Conservation (phyloP, 2,113 vertebrate genomes). For the Calyptomena viridis region DNA sequence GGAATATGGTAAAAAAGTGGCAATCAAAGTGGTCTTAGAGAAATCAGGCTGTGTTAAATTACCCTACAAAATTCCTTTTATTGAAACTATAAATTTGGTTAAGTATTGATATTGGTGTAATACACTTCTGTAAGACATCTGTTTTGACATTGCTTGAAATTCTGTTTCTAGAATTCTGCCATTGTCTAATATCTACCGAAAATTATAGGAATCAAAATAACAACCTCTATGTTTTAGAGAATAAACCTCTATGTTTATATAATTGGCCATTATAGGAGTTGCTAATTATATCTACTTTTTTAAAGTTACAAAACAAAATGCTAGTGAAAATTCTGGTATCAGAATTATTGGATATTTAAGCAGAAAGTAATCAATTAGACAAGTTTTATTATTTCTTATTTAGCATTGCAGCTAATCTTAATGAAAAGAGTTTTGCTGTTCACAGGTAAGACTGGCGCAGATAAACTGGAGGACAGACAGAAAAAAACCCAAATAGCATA, state of each 20-base stretch:
- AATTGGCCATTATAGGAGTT: neutral
- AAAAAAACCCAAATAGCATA: neutral
- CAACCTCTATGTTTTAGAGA: neutral
- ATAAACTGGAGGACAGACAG: neutral
- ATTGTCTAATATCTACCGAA: neutral
- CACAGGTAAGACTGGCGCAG: neutral
- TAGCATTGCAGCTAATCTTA: neutral
- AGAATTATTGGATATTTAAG: neutral
- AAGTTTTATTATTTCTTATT: neutral
- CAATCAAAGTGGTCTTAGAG: neutral
- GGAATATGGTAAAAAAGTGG: neutral
- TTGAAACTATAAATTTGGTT: neutral
- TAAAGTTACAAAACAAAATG: neutral
- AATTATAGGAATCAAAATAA: neutral
- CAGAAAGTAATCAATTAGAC: neutral
- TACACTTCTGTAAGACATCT: neutral
- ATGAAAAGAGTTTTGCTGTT: neutral
- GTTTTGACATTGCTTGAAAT: neutral
- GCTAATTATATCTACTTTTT: neutral
- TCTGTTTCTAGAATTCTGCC: neutral
- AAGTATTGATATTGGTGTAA: neutral
- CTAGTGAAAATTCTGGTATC: neutral
- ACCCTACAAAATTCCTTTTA: neutral
- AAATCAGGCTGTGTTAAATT: neutral
- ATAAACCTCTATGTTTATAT: neutral